Base-by-base conservation (phyloP, 92 coral and sea anemone genomes). In the Umimayanthus kanabou region DNA sequence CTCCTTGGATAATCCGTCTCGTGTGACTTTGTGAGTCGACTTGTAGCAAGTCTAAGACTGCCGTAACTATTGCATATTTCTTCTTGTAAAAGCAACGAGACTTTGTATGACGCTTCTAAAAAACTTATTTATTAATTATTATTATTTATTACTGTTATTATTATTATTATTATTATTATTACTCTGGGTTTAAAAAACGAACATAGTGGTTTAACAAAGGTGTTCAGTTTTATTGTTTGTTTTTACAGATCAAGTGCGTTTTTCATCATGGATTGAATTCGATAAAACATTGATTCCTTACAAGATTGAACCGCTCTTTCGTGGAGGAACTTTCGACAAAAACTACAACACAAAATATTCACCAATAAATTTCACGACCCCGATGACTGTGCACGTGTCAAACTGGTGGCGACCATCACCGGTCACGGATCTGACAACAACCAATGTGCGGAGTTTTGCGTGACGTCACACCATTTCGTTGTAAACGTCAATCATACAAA, bases 401-500 rank as follows among this genome's bases (percentile, higher is more conserved):
- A 97, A 77, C 96, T 97, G 39, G 99, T 97, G 28, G 98, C 99
- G n/a, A 89, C 93, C 3, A 97, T 97, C 77, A 97, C 99, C 2
- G 99, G 99, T 2, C 99, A 95, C 76, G 99, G 99, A 9, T 94
- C 94, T 50, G 99, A 97, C 89, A 95, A 97, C 81, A 91, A 95
- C 61, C 89, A 96, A 85, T 97, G 99, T 84, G 98, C 98, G 4
- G 97, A 97, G 40, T 93, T 92, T 81, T 97, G 99, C 73, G 92
- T 97, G 78, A 97, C 99, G 25, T 92, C 99, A 9, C 99, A 97
- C 76, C 98, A 94, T 76, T 97, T 97, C 86, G 88, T 94, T 26
- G 89, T 97, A 79, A 92, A 88, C 74, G 79, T 67, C 72, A 92
- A 87, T 39, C 82, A 87, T n/a, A 92, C 73, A 28, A 92, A 88